phyloP scores from a whole-genome alignment of 2,888 invertebrate genomes.

The Coleophora deauratella region DNA sequence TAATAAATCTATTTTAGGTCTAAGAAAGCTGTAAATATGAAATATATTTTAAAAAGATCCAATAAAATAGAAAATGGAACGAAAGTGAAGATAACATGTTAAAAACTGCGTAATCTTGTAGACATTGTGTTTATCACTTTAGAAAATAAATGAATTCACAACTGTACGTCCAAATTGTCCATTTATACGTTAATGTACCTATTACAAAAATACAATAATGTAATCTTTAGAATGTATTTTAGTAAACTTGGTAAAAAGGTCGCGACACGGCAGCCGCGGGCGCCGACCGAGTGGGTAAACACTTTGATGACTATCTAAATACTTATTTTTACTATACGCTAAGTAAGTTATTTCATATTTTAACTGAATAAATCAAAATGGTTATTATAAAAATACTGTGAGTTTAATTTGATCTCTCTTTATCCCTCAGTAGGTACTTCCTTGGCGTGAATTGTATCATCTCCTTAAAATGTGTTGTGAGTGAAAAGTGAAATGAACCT shows the following conservation, averaged over 20 bases:
- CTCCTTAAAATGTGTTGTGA: too few species aligned
- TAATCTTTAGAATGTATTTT: constrained; percentile 66
- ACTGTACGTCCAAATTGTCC: constrained; percentile 75
- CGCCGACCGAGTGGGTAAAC: too few species aligned
- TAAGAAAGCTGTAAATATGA: constrained; percentile 46
- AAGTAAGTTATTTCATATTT: constrained; percentile 75
- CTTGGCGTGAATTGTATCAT: too few species aligned
- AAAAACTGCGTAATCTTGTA: constrained; percentile 34
- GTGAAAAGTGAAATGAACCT: too few species aligned
- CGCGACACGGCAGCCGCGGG: too few species aligned
- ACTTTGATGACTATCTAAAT: constrained; percentile 61
- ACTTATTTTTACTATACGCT: constrained; percentile 72
- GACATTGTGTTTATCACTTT: constrained; percentile 50
- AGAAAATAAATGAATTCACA: constrained; percentile 55
- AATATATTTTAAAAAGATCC: constrained; percentile 12
- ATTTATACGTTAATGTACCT: constrained; percentile 73
- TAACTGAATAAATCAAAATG: constrained; percentile 73
- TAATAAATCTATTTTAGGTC: constrained; percentile 23
- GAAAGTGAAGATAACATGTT: constrained; percentile 52
- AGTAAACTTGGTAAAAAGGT: constrained; percentile 55
- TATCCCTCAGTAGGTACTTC: too few species aligned
- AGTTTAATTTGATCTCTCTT: too few species aligned
- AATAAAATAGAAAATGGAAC: constrained; percentile 41
- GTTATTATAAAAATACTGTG: constrained; percentile 49
- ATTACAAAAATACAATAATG: constrained; percentile 71